These are phyloP conservation scores for Phymatocera aterrima DNA, from an alignment of 2,888 invertebrate species.

Conservation along the genomic window DNA sequence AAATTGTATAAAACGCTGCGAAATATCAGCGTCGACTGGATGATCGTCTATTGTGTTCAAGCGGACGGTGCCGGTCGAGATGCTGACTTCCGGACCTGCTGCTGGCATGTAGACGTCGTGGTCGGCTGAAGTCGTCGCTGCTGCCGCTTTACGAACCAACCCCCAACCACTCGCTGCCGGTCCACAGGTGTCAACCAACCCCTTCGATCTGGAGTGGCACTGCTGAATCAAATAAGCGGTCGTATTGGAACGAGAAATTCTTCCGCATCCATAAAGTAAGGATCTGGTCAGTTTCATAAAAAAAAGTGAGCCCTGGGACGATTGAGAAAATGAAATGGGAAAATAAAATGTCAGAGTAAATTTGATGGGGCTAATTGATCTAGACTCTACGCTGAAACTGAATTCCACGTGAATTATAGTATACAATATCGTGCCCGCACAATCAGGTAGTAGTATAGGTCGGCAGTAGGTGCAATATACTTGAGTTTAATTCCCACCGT, in stretches of 20 bases:
- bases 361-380: too few species aligned
- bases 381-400: too few species aligned
- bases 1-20: not conserved
- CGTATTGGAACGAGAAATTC: not conserved
- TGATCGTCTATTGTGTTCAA: not conserved
- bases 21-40: not conserved
- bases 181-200: conserved; percentile 14
- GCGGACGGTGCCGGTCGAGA: not conserved
- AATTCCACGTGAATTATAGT: too few species aligned
- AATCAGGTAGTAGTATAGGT: too few species aligned
- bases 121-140: not conserved
- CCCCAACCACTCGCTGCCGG: not conserved
- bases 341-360: too few species aligned
- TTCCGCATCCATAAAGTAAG: not conserved
- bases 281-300: too few species aligned
- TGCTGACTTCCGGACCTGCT: not conserved
- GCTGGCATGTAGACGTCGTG: not conserved
- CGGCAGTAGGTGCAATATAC: not conserved
- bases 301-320: too few species aligned
- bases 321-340: too few species aligned
- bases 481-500: conserved; percentile 7
- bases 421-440: too few species aligned
- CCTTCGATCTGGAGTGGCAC: not conserved
- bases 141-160: not conserved
- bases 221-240: too few species aligned